Percentiles rank a stretch among this genome's conserved stretches.
Conservation (phyloP, 2,888 invertebrate genomes). For the Drosophila barbarae region DNA sequence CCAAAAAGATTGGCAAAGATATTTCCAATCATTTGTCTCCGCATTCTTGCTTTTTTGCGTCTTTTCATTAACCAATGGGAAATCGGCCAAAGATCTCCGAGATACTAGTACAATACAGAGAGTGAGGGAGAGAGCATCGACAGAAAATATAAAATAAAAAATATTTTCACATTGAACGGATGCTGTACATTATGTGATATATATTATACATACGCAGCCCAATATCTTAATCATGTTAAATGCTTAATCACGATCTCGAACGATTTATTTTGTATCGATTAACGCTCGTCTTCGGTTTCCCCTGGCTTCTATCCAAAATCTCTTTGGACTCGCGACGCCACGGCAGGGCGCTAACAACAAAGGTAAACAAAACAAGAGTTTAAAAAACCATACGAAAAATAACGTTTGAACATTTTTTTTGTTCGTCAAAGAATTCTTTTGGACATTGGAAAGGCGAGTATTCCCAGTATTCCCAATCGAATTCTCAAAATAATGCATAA, state of each 20-base stretch:
- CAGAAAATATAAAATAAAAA: slow-evolving; percentile 1
- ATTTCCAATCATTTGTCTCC: slow-evolving; percentile 32
- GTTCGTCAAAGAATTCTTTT: slow-evolving; percentile 6
- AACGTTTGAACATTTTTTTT: neutral
- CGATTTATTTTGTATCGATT: slow-evolving; percentile 58
- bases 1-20: slow-evolving; percentile 32
- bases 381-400: slow-evolving; percentile 5
- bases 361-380: slow-evolving; percentile 49
- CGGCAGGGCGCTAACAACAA: slow-evolving; percentile 52
- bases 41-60: slow-evolving; percentile 24
- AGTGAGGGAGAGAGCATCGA: neutral
- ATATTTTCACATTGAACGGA: slow-evolving; percentile 31
- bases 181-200: slow-evolving; percentile 35
- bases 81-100: slow-evolving; percentile 11
- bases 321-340: slow-evolving; percentile 32
- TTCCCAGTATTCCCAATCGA: neutral
- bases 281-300: slow-evolving; percentile 43
- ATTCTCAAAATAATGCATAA: neutral
- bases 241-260: slow-evolving; percentile 61
- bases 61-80: slow-evolving; percentile 17
- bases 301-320: slow-evolving; percentile 3
- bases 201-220: slow-evolving; percentile 18
- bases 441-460: too few relatives aligned
- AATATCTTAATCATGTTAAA: slow-evolving; percentile 66
- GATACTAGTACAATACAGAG: neutral